Conservation (phyloP, 2,888 invertebrate species). For the Gasteruption jaculator region DNA sequence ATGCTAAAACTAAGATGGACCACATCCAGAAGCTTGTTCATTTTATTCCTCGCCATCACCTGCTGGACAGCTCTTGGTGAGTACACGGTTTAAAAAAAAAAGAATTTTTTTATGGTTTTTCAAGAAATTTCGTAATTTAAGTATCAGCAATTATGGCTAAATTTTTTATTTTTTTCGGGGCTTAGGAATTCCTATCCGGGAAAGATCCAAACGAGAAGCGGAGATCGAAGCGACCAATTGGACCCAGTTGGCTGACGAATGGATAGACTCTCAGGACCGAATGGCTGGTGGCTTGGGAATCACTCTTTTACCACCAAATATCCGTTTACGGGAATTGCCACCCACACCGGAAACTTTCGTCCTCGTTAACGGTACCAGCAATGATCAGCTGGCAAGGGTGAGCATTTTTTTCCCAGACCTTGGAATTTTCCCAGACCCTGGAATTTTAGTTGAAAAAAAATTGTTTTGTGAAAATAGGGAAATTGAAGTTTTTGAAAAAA, state of each 20-base stretch:
- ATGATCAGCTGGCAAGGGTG: conserved; percentile 35
- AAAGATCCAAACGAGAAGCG: conserved; percentile 29
- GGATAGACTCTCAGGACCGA: conserved; percentile 36
- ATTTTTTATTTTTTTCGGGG: not conserved
- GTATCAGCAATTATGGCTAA: conserved; percentile 16
- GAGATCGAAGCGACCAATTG: conserved; percentile 39
- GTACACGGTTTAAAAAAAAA: conserved; percentile 3
- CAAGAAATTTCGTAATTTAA: conserved; percentile 22
- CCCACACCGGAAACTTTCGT: conserved; percentile 28
- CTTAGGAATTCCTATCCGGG: conserved; percentile 31
- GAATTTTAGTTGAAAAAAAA: too few species aligned
- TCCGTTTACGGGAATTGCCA: conserved; percentile 33
- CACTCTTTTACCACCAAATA: conserved; percentile 34
- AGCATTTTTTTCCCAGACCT: conserved; percentile 7
- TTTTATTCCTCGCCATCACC: conserved; percentile 29
- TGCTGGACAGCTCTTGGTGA: conserved; percentile 31
- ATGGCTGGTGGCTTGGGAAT: conserved; percentile 31
- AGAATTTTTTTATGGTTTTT: conserved; percentile 11
- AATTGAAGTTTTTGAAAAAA: too few species aligned
- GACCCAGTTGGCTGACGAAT: conserved; percentile 43
- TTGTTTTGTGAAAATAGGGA: too few species aligned
- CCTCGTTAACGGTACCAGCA: conserved; percentile 28
- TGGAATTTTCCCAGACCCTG: too few species aligned
- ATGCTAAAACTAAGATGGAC: conserved; percentile 44
- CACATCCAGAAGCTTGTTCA: conserved; percentile 23